Base-by-base conservation (phyloP, 2,113 vertebrate genomes). In the Phainopepla nitens region DNA sequence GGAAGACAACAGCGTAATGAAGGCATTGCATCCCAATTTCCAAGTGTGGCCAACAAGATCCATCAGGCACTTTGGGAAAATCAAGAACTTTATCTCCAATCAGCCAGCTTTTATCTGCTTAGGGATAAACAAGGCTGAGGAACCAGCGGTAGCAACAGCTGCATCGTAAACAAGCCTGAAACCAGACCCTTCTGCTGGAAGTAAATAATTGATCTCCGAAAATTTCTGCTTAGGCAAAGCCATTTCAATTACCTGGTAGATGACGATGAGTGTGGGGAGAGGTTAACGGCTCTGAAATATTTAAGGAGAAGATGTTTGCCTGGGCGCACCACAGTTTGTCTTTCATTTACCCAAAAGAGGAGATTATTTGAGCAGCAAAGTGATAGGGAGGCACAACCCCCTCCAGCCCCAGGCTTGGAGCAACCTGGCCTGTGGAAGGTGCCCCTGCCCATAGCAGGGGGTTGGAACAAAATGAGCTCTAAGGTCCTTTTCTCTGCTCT, bases 31-130 rank as follows among this genome's bases (percentile, higher is more conserved):
- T 85, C 91, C 94, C 82, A 91, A 94, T 95, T 96, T 96, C 93
- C 87, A 90, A 95, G 83, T 89, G 76, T 94, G 89, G 87, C 82
- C 95, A 96, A 95, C 87, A 94, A 92, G 94, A 96, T 89, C 94
- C 71, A 71, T 88, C 95, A 83, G 91, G 84, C 89, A 80, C 91
- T 92, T 95, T 94, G 80, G 78, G 84, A 81, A 91, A 95, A 95
- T 86, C 69, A 81, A 92, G 95, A 96, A 95, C 90, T 97, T 93
- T 94, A 93, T 96, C 94, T 96, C 89, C 94, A 97, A 97, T 97
- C 95, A 97, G 94, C 36, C 87, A 21, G 91, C 89, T 97, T 97
- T 96, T 96, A 95, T 96, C 96, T 92, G 94, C 86, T 76, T 86
- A 44, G 92, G 93, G 94, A 95, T 96, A 95, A 95, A 95, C 95